These are phyloP conservation scores for Sminthurides bifidus DNA, from an alignment of 1,140 invertebrate species.

Conservation along the genomic window DNA sequence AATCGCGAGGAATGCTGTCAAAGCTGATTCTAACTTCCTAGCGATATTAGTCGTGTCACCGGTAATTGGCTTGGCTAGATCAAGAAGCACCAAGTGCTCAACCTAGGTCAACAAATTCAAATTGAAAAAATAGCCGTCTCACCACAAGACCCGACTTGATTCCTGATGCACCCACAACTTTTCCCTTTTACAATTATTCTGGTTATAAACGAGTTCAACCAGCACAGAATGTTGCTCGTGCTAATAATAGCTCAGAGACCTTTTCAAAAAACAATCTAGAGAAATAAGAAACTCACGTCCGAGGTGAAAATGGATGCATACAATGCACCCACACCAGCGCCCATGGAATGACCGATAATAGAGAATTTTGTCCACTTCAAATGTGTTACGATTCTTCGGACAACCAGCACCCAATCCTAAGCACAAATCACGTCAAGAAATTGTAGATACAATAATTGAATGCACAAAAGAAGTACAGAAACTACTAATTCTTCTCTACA, in stretches of 20 bases:
- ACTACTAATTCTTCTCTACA: background rate
- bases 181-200: too few relatives aligned
- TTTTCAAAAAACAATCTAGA: background rate
- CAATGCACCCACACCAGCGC: constrained; percentile 17
- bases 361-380: constrained; percentile 26
- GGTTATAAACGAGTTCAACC: too few relatives aligned
- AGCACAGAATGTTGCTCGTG: too few relatives aligned
- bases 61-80: constrained; percentile 21
- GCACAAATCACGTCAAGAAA: too few relatives aligned
- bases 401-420: constrained; percentile 17
- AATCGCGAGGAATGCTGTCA: constrained; percentile 9
- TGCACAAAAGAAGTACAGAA: background rate
- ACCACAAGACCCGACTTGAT: too few relatives aligned
- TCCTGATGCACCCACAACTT: too few relatives aligned
- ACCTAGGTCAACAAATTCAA: constrained; percentile 3
- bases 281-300: constrained; percentile 6
- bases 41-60: constrained; percentile 1
- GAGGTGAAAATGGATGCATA: constrained; percentile 18
- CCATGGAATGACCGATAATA: constrained; percentile 22
- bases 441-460: background rate
- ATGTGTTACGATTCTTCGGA: constrained; percentile 15
- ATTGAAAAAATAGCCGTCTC: too few relatives aligned
- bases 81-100: constrained; percentile 16
- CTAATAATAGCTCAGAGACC: background rate
- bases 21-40: background rate